A percentile compares a stretch with the other conserved stretches of the same genome.
Evolutionary conservation across 2,888 invertebrate species (phyloP).

Genomic region (Meandrusa payeni): DNA sequence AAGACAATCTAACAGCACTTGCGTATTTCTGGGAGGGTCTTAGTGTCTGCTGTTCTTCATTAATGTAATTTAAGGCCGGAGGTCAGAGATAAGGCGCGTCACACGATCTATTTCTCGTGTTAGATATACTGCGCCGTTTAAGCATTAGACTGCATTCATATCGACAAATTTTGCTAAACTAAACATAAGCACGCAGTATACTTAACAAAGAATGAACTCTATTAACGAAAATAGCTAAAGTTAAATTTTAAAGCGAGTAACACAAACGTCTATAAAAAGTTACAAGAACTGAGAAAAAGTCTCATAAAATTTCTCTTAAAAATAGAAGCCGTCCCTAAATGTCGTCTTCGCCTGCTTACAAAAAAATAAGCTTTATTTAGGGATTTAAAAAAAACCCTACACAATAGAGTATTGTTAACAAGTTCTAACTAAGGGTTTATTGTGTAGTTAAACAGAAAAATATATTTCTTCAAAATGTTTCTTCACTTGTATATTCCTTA

Average conservation of each 20-base stretch:
- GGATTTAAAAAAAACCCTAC: neutral
- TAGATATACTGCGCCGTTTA: constrained; percentile 29
- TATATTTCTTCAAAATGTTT: neutral
- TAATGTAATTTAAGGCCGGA: constrained; percentile 45
- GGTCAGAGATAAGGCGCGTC: constrained; percentile 51
- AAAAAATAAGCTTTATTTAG: neutral
- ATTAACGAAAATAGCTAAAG: constrained; percentile 15
- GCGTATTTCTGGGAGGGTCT: constrained; percentile 50
- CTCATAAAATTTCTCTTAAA: constrained; percentile 1
- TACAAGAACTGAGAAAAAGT: constrained; percentile 1
- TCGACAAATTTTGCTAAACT: neutral
- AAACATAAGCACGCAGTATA: constrained; percentile 1
- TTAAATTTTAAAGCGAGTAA: constrained; percentile 13
- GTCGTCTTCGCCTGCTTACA: neutral
- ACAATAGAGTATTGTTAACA: neutral
- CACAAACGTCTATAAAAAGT: constrained; percentile 8
- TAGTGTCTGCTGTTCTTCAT: constrained; percentile 40
- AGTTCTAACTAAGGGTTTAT: neutral
- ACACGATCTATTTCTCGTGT: constrained; percentile 41
- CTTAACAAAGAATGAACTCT: constrained; percentile 4
- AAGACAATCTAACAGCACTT: constrained; percentile 40
- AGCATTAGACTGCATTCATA: constrained; percentile 11
- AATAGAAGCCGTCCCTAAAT: constrained; percentile 9
- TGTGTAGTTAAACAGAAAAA: neutral
- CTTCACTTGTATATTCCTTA: too few species aligned